Evolutionary conservation across 1,140 invertebrate species (phyloP), one percentile per base, ranked within the genome.

Genomic region (Drosophila funebris): DNA sequence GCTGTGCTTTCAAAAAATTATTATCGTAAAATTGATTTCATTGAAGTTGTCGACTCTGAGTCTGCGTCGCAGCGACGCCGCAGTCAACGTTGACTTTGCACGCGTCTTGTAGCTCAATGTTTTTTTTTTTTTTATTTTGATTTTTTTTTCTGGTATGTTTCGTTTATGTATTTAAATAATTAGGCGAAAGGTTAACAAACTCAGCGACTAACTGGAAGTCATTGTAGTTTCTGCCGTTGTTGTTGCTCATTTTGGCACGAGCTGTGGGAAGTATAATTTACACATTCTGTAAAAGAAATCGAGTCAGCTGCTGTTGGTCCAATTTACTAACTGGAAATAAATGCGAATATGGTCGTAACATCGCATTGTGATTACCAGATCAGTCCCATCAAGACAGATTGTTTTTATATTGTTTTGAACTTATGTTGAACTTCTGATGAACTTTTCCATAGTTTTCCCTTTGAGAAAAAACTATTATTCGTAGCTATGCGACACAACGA

Each of bases 1-100:
- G 54, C 37, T 64, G 46, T 66, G 67, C 78, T 75, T 73, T 82
- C 79, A 81, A 78, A 87, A 78, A 88, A 76, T 83, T 76, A 89
- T 88, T 88, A 88, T 88, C 83, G 83, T 88, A 84, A 88, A 88
- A 88, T 88, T 88, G 84, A 84, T 89, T 88, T 88, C 83, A 88
- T 88, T 88, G 83, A 88, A 88, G 83, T 77, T 66, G 79, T 76
- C 60, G 78, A 46, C 56, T 33, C 53, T 63, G 46, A 39, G 20
- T 63, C 53, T 58, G 53, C 48, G 20, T 69, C 43, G 50, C 36
- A 39, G 58, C 52, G 37, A 33, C 39, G 60, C 39, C 70, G 56
- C 77, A 44, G 73, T 63, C 78, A 60, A 29, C 66, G 61, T 36
- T 44, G 83, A 75, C 73, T 75, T 69, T 73, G 82, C 82, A 76